Conservation (phyloP, 2,888 invertebrate species). For the Troglohyphantes excavatus region DNA sequence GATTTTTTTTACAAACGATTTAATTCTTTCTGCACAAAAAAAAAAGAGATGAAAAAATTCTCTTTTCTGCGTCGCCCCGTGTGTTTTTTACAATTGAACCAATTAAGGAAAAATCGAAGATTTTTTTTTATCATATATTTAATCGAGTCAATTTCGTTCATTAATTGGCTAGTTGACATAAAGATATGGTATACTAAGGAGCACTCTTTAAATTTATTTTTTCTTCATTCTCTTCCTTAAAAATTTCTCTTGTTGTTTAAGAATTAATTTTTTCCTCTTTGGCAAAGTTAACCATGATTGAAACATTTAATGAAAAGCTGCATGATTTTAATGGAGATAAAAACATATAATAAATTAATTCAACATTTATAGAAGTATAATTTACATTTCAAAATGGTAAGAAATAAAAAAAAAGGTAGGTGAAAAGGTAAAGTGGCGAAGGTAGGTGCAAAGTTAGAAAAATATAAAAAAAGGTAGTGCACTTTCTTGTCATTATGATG, state of each 20-base stretch:
- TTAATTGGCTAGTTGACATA: background rate
- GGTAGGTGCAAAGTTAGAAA: too few relatives aligned
- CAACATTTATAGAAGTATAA: too few relatives aligned
- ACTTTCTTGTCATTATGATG: too few relatives aligned
- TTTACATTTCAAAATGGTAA: too few relatives aligned
- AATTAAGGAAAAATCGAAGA: conserved; percentile 9
- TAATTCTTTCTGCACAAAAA: background rate
- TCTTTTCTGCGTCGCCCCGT: too few relatives aligned
- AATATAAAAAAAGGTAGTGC: too few relatives aligned
- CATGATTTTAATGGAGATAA: too few relatives aligned
- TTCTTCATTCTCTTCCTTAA: background rate
- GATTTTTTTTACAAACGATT: background rate
- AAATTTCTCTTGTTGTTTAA: background rate
- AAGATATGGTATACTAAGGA: background rate
- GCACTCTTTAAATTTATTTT: background rate
- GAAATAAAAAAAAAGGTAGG: too few relatives aligned
- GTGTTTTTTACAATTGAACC: background rate
- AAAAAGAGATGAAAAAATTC: background rate
- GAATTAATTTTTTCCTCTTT: background rate
- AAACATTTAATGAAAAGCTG: too few relatives aligned
- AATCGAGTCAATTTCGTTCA: background rate
- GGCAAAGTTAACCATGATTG: background rate
- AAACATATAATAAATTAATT: too few relatives aligned
- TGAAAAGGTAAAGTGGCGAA: too few relatives aligned
- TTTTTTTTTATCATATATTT: too few relatives aligned